Conservation (phyloP, 2,888 invertebrate species). For the Danaus chrysippus region DNA sequence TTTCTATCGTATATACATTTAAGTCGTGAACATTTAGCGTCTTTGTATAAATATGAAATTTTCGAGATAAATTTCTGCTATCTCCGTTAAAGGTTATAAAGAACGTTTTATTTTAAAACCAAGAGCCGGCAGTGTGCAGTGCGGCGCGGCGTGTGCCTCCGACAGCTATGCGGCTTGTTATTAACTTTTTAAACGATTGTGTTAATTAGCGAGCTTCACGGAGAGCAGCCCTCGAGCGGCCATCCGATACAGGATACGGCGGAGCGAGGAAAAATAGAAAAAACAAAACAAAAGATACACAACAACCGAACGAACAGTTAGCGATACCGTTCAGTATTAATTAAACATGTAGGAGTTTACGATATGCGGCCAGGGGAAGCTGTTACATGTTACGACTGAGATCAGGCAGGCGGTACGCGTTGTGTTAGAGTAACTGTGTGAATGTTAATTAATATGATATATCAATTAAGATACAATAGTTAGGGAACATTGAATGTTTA, state of each 20-base stretch:
- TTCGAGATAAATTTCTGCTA: constrained; percentile 2
- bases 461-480: too few species aligned
- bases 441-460: too few species aligned
- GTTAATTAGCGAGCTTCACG: constrained; percentile 70
- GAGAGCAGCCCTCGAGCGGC: constrained; percentile 53
- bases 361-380: constrained; percentile 9
- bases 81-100: constrained; percentile 32
- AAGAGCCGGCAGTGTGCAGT: constrained; percentile 40
- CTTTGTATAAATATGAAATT: too few species aligned
- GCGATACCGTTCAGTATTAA: constrained; percentile 60
- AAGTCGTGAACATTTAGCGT: too few species aligned
- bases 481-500: too few species aligned
- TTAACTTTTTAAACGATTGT: constrained; percentile 74
- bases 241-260: too few species aligned
- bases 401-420: too few species aligned
- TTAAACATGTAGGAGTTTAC: constrained; percentile 44
- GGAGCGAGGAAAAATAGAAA: too few species aligned
- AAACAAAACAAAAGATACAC: constrained; percentile 1
- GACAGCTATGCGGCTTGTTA: constrained; percentile 65
- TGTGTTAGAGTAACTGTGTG: too few species aligned
- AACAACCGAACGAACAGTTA: constrained; percentile 57
- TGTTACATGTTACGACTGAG: too few species aligned
- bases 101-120: constrained; percentile 32
- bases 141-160: constrained; percentile 57
- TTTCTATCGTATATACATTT: too few species aligned